Conservation (phyloP, 2,797 vertebrate species). For the Avahi laniger region DNA sequence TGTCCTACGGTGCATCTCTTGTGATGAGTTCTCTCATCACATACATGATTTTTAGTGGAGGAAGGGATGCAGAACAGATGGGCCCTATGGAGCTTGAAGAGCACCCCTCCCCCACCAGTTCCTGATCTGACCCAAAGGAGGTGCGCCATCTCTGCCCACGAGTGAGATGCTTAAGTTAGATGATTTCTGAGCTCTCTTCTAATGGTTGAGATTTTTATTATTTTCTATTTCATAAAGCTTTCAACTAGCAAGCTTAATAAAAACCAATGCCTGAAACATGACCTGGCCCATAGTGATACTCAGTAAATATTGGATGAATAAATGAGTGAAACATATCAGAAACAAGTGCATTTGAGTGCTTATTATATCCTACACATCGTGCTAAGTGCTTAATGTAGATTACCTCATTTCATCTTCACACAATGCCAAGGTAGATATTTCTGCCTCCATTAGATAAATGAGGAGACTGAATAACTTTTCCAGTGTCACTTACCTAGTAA, state of each 20-base stretch:
- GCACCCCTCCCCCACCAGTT: not conserved
- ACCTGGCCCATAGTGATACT: not conserved
- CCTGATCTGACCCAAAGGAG: not conserved
- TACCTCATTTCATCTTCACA: not conserved
- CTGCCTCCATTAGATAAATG: not conserved
- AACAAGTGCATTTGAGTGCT: not conserved
- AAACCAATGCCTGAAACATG: not conserved
- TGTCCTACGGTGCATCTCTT: not conserved
- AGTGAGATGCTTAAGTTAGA: not conserved
- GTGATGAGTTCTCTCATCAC: not conserved
- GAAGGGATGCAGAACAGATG: not conserved
- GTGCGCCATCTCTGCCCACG: not conserved
- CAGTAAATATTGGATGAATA: not conserved
- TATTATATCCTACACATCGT: not conserved
- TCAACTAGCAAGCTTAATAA: not conserved
- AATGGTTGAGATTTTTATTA: not conserved
- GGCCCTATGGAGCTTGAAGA: not conserved
- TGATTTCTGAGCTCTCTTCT: not conserved
- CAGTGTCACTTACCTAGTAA: not conserved
- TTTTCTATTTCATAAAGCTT: constrained; percentile 7
- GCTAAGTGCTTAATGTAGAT: not conserved
- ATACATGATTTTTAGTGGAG: not conserved
- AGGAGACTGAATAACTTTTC: not conserved
- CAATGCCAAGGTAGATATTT: not conserved
- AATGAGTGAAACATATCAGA: not conserved